Percentiles rank a stretch among this genome's conserved stretches.
These are phyloP conservation scores for Aspidoscelis tigris DNA, from an alignment of 2,113 vertebrate genomes.

Conservation along the genomic window DNA sequence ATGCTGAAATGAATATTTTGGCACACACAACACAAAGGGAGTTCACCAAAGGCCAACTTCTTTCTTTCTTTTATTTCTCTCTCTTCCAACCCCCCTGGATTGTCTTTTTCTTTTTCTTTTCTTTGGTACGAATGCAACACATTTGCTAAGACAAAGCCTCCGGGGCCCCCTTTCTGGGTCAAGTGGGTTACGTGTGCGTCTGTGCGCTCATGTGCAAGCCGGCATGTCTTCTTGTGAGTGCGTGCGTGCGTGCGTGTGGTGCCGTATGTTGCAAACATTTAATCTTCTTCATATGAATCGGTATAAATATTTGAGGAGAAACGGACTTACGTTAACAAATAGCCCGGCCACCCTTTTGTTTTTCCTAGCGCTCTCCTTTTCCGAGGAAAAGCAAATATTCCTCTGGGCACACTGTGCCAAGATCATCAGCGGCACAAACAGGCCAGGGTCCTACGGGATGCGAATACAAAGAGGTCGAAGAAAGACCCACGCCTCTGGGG, in stretches of 20 bases:
- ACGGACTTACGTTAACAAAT: constrained; percentile 71
- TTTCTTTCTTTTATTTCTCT: constrained; percentile 72
- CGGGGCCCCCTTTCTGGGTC: constrained; percentile 69
- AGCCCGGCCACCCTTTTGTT: constrained; percentile 74
- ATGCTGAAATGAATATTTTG: constrained; percentile 81
- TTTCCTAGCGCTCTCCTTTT: constrained; percentile 71
- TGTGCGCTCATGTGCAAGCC: constrained; percentile 44
- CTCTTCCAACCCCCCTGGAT: too few species aligned
- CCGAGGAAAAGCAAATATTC: constrained; percentile 76
- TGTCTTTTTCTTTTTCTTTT: not conserved
- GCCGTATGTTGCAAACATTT: constrained; percentile 74
- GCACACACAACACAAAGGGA: constrained; percentile 76
- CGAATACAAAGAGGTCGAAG: constrained; percentile 59
- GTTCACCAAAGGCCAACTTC: constrained; percentile 74
- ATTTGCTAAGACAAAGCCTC: constrained; percentile 79
- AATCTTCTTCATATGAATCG: constrained; percentile 76
- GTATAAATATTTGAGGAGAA: constrained; percentile 78
- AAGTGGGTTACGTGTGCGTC: constrained; percentile 68
- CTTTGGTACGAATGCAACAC: constrained; percentile 50
- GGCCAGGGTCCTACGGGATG: constrained; percentile 71
- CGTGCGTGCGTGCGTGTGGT: constrained; percentile 59
- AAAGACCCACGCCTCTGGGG: constrained; percentile 17
- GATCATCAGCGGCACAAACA: constrained; percentile 75
- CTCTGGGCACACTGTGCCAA: constrained; percentile 69
- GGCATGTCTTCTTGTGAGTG: not conserved